Evolutionary conservation across 2,888 invertebrate genomes (phyloP), one percentile per base, ranked within the genome.

Genomic region (Dicyrtomina minuta): DNA sequence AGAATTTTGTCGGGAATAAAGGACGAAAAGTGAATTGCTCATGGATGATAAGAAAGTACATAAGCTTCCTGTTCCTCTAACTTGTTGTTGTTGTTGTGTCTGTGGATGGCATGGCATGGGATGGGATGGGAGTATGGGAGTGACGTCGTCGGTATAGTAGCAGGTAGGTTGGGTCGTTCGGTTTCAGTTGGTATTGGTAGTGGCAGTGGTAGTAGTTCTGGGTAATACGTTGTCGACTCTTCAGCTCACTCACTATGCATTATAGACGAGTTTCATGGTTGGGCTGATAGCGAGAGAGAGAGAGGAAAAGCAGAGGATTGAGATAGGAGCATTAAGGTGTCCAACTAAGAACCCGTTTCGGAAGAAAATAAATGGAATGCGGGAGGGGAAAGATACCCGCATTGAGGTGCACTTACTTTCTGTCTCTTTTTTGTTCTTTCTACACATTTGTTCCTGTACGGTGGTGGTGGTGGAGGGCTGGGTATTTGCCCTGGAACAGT

Each of bases 311-410:
- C 49, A 20, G 43, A 53, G 43, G 53, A 43, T 26, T 39, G 61
- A 68, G 61, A 61, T 68, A 68, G 56, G 62, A 62, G 62, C 62
- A 62, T 68, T 68, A 62, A 62, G 68, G 62, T 62, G 68, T 62
- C 62, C 56, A 56, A 68, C 62, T 68, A 62, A 62, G 62, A 68
- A 62, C 43, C 68, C 62, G 49, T 62, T 62, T 56, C 55, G 22
- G 62, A 62, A 62, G 61, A 68, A 62, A 68, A 68, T 61, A 68
- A 68, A 68, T 61, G 51, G 67, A 68, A 67, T 68, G 20, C 17
- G 26, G 51, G 26, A 39, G 27, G 49, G 17, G 44, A 62, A 51
- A 51, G 33, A 62, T 62, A 51, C 51, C 49, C 51, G 51, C 64
- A 64, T 64, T 51, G 22, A 20, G 4, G 17, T 22, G 43, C 60